These are phyloP conservation scores for Chlorospingus semifuscus DNA, from an alignment of 2,797 vertebrate species.

Conservation along the genomic window DNA sequence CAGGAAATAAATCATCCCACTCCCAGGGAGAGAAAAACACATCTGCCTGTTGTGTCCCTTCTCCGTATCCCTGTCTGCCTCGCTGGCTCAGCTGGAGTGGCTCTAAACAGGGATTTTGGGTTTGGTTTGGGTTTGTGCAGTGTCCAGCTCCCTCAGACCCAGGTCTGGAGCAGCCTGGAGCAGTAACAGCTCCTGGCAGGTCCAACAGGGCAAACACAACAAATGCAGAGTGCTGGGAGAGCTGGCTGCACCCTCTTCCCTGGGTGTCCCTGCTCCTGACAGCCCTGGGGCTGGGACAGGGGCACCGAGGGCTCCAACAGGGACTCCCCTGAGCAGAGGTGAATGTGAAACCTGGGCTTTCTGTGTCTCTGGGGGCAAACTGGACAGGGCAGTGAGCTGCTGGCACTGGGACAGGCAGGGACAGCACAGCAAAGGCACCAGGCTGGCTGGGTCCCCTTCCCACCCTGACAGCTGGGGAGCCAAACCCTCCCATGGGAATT, in stretches of 20 bases:
- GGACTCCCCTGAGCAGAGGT: neutral
- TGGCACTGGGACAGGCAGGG: neutral
- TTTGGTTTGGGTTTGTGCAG: neutral
- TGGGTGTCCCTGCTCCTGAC: accelerated
- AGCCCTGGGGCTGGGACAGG: neutral
- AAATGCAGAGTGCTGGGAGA: accelerated
- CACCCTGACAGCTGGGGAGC: neutral
- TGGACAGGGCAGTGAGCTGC: neutral
- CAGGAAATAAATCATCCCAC: neutral
- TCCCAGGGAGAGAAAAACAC: neutral
- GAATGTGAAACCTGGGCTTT: neutral
- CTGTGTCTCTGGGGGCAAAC: neutral
- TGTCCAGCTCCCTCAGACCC: neutral
- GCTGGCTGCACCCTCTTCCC: no score
- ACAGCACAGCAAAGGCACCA: accelerated
- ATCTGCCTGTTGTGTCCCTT: neutral
- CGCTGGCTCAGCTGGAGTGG: accelerated
- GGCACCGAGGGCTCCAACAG: neutral
- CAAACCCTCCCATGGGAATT: neutral
- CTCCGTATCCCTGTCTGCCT: neutral
- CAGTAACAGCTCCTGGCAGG: neutral
- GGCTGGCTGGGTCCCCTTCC: neutral
- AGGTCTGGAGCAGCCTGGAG: neutral
- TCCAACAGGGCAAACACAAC: neutral
- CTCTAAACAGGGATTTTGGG: neutral